phyloP scores from a whole-genome alignment of 2,888 invertebrate genomes.

The Physocephala rufipes region DNA sequence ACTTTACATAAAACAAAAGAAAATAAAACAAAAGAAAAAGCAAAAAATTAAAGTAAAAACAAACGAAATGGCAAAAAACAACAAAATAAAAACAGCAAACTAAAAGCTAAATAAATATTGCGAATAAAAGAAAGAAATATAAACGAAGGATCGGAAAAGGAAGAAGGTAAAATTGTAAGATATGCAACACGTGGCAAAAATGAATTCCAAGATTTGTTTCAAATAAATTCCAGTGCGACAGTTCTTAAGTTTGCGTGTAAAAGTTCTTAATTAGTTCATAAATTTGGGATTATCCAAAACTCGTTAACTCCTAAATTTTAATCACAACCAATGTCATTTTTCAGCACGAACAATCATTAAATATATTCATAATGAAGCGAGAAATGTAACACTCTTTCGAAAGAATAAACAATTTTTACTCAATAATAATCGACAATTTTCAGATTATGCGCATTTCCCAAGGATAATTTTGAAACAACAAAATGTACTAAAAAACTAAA shows the following conservation, averaged over 20 bases:
- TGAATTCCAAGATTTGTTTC: slow-evolving; percentile 49
- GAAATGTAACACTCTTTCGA: not conserved
- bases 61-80: not conserved
- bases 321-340: too few relatives aligned
- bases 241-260: too few relatives aligned
- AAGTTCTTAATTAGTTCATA: too few relatives aligned
- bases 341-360: too few relatives aligned
- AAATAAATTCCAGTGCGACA: slow-evolving; percentile 10
- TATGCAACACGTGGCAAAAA: slow-evolving; percentile 46
- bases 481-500: too few relatives aligned
- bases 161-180: not conserved
- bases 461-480: too few relatives aligned
- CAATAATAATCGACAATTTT: too few relatives aligned
- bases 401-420: not conserved
- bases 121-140: not conserved
- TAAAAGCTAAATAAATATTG: not conserved
- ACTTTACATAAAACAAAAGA: slow-evolving; percentile 26
- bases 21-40: slow-evolving; percentile 5
- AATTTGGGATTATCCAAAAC: too few relatives aligned
- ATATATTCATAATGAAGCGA: not conserved
- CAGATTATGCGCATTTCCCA: too few relatives aligned
- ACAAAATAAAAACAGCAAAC: not conserved
- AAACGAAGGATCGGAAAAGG: not conserved
- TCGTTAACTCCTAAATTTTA: too few relatives aligned
- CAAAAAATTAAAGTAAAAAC: slow-evolving; percentile 6